Conservation (phyloP, 2,888 invertebrate species). For the Spodoptera littoralis region DNA sequence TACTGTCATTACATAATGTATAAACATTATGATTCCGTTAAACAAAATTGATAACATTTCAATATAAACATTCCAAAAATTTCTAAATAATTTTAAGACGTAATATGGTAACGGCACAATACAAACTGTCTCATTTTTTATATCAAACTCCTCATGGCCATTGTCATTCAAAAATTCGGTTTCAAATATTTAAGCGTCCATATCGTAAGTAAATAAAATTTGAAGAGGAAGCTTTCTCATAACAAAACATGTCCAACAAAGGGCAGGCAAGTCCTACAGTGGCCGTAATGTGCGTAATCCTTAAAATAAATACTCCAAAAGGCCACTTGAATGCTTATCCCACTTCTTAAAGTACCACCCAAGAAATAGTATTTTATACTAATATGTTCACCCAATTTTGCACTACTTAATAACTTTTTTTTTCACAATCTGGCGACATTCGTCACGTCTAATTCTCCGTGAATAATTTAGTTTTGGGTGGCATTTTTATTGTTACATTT, state of each 20-base stretch:
- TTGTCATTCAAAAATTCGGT: slow-evolving; percentile 48
- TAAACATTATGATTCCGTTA: too few species aligned
- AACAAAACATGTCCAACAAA: slow-evolving; percentile 73
- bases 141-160: slow-evolving; percentile 11
- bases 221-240: slow-evolving; percentile 58
- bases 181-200: slow-evolving; percentile 49
- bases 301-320: slow-evolving; percentile 79
- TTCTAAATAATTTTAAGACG: not conserved
- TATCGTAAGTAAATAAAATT: slow-evolving; percentile 55
- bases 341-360: slow-evolving; percentile 70
- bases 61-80: not conserved
- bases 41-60: too few species aligned
- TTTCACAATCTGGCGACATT: slow-evolving; percentile 51
- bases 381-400: slow-evolving; percentile 66
- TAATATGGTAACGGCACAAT: slow-evolving; percentile 2
- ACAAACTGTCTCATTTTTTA: slow-evolving; percentile 29
- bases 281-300: slow-evolving; percentile 80
- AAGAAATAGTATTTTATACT: slow-evolving; percentile 60
- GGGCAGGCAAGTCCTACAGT: slow-evolving; percentile 59
- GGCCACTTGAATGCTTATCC: slow-evolving; percentile 69
- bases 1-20: too few species aligned
- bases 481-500: slow-evolving; percentile 60
- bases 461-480: slow-evolving; percentile 68
- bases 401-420: slow-evolving; percentile 57
- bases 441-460: slow-evolving; percentile 59